A percentile compares a stretch with the other conserved stretches of the same genome.
These are phyloP conservation scores for Ochotona princeps DNA, from an alignment of 2,113 vertebrate genomes.

Conservation along the genomic window DNA sequence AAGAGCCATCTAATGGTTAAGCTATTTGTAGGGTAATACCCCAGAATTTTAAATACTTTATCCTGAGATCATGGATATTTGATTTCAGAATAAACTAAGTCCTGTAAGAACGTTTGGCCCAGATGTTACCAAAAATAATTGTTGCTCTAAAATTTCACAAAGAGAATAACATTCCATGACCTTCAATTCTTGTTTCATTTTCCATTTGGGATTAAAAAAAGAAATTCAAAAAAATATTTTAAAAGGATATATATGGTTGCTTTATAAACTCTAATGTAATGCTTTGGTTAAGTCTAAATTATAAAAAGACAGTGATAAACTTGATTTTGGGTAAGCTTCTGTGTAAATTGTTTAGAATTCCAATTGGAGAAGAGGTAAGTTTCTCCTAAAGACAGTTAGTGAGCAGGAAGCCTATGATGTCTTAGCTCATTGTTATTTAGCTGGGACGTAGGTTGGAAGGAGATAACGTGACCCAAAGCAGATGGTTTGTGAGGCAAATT, in stretches of 20 bases:
- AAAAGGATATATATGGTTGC: neutral
- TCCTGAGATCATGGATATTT: slow-evolving; percentile 25
- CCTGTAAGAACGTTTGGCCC: slow-evolving; percentile 60
- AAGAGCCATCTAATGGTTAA: neutral
- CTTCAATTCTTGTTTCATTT: slow-evolving; percentile 52
- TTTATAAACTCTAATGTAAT: neutral
- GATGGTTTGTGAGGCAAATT: neutral
- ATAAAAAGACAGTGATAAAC: neutral
- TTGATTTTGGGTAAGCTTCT: neutral
- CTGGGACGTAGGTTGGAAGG: neutral
- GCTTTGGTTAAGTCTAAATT: neutral
- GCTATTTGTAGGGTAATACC: neutral
- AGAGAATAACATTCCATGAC: slow-evolving; percentile 51
- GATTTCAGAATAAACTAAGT: slow-evolving; percentile 61
- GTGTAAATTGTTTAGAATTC: slow-evolving; percentile 5
- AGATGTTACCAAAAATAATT: slow-evolving; percentile 74
- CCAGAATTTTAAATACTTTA: slow-evolving; percentile 36
- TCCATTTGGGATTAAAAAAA: slow-evolving; percentile 48
- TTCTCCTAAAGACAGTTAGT: neutral
- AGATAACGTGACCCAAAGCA: neutral
- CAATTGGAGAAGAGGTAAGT: neutral
- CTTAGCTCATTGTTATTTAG: neutral
- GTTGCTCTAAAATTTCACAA: slow-evolving; percentile 63
- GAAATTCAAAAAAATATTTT: slow-evolving; percentile 30
- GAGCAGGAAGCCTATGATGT: neutral